phyloP scores from a whole-genome alignment of 2,797 vertebrate genomes.

The Paramormyrops hopkinsi region DNA sequence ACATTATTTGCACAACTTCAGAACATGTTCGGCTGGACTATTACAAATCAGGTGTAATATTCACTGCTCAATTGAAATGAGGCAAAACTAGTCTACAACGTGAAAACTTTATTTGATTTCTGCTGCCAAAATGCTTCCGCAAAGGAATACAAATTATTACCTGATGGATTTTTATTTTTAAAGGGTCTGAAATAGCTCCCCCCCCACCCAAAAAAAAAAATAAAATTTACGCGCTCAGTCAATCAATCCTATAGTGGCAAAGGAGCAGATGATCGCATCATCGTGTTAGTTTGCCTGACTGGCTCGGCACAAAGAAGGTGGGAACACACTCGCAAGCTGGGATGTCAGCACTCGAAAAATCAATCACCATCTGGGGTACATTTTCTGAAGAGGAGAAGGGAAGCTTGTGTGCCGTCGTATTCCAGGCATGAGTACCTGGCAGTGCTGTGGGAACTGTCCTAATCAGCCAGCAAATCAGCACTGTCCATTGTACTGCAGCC shows the following conservation, averaged over 20 bases:
- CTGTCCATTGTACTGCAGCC: not conserved
- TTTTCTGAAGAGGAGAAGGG: conserved; percentile 50
- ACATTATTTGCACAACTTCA: conserved; percentile 45
- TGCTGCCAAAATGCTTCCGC: not conserved
- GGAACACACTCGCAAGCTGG: conserved; percentile 90
- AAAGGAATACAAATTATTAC: conserved; percentile 2
- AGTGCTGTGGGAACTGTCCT: conserved; percentile 21
- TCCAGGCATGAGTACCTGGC: conserved; percentile 43
- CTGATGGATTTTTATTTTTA: not conserved
- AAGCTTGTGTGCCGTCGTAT: conserved; percentile 68
- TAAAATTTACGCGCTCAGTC: conserved; percentile 46
- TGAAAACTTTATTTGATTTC: not conserved
- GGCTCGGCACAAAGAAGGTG: conserved; percentile 91
- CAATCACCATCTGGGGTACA: conserved; percentile 98
- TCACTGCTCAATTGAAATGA: not conserved
- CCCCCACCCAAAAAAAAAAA: not conserved
- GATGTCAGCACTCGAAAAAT: conserved; percentile 99
- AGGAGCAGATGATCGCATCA: conserved; percentile 89
- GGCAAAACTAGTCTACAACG: not conserved
- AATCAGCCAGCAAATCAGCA: conserved; percentile 44
- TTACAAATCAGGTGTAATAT: conserved; percentile 5
- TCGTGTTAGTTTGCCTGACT: conserved; percentile 95
- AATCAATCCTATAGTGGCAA: conserved; percentile 71
- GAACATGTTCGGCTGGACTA: not conserved
- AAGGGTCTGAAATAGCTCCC: not conserved